phyloP scores from a whole-genome alignment of 1,140 invertebrate species.

The Centruroides sculpturatus region DNA sequence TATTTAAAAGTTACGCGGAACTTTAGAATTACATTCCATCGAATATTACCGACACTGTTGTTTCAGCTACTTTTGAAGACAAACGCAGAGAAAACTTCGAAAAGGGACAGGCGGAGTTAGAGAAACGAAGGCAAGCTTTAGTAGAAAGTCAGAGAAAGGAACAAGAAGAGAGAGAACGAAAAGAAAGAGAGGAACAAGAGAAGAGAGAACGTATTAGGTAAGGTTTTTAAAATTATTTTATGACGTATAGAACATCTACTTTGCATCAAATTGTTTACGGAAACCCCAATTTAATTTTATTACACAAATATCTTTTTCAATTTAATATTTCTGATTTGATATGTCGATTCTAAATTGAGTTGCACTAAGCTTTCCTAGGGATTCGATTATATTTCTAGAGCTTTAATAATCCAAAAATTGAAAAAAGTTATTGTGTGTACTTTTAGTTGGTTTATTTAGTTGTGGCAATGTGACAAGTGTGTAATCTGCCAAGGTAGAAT shows the following conservation, averaged over 20 bases:
- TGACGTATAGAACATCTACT: background rate
- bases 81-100: conserved; percentile 95
- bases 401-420: background rate
- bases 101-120: conserved; percentile 92
- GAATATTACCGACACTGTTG: background rate
- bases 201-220: conserved; percentile 57
- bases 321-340: background rate
- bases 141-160: conserved; percentile 75
- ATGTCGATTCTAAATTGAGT: background rate
- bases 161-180: conserved; percentile 77
- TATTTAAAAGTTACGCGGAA: too few relatives aligned
- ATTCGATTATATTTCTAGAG: background rate
- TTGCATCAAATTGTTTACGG: background rate
- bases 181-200: conserved; percentile 76
- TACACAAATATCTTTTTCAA: background rate
- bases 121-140: conserved; percentile 70
- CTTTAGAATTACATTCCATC: too few relatives aligned
- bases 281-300: background rate
- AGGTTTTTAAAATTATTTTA: background rate
- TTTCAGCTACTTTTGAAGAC: conserved; percentile 79
- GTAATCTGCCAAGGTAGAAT: too few relatives aligned
- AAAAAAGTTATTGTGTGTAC: too few relatives aligned
- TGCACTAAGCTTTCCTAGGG: background rate
- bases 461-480: too few relatives aligned
- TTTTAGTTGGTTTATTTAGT: too few relatives aligned